Conservation (phyloP, 2,888 invertebrate genomes). For the Hipparchia sbordonii region DNA sequence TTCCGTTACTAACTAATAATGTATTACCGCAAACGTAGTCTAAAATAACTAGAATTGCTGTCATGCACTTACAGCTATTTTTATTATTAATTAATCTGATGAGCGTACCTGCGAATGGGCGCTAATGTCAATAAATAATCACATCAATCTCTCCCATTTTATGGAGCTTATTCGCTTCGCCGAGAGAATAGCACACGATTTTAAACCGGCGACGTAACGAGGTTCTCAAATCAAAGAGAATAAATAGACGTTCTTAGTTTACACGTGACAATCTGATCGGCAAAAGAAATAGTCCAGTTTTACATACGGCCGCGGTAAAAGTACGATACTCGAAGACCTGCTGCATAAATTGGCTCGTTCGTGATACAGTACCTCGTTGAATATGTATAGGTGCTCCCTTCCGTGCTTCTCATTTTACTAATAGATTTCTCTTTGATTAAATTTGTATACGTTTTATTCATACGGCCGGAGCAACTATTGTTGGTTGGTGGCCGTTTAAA, state of each 20-base stretch:
- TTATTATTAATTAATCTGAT: no score
- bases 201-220: conserved; percentile 48
- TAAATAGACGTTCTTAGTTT: conserved; percentile 53
- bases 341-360: conserved; percentile 80
- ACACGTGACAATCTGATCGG: conserved; percentile 74
- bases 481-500: conserved; percentile 69
- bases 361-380: conserved; percentile 82
- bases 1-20: no score
- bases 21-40: no score
- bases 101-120: no score
- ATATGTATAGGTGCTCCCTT: conserved; percentile 83
- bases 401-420: conserved; percentile 83
- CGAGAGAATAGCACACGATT: conserved; percentile 38
- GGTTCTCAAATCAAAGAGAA: conserved; percentile 48
- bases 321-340: conserved; percentile 77
- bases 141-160: neutral
- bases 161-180: neutral
- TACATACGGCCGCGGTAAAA: conserved; percentile 78
- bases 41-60: no score
- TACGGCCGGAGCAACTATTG: conserved; percentile 73
- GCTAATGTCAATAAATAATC: neutral
- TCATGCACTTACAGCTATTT: no score
- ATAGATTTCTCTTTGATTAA: conserved; percentile 83
- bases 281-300: conserved; percentile 76
- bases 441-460: conserved; percentile 83